phyloP scores from a whole-genome alignment of 2,888 invertebrate genomes.

The Ornithoptera alexandrae region DNA sequence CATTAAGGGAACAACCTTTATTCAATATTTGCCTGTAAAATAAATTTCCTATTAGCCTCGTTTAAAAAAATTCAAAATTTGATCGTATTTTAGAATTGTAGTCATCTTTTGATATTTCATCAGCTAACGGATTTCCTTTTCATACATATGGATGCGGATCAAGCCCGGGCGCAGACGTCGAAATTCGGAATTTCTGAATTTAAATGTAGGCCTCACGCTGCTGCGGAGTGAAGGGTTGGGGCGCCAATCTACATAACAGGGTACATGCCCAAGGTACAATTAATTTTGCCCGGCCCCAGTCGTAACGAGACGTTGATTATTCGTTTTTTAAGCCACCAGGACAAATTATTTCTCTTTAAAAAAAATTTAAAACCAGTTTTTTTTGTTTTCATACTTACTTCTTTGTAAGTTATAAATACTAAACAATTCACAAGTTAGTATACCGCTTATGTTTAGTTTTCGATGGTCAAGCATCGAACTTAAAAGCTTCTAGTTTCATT shows the following conservation, averaged over 20 bases:
- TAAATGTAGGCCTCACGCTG: conserved; percentile 24
- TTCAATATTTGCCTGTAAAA: no score
- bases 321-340: no score
- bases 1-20: no score
- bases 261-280: conserved; percentile 26
- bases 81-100: conserved; percentile 2
- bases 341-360: no score
- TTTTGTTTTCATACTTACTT: no score
- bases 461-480: no score
- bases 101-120: conserved; percentile 24
- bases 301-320: conserved; percentile 23
- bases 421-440: no score
- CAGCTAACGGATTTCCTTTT: conserved; percentile 20
- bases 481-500: no score
- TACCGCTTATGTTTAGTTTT: no score
- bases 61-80: not conserved
- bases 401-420: no score
- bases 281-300: conserved; percentile 13
- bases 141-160: conserved; percentile 29
- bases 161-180: conserved; percentile 20
- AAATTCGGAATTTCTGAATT: conserved; percentile 26
- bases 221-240: conserved; percentile 17
- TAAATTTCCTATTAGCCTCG: not conserved
- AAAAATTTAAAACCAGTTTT: no score
- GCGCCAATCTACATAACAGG: conserved; percentile 27